Percentiles rank a stretch among this genome's conserved stretches.
Conservation (phyloP, 2,888 invertebrate genomes). For the Matsumyia berberina region DNA sequence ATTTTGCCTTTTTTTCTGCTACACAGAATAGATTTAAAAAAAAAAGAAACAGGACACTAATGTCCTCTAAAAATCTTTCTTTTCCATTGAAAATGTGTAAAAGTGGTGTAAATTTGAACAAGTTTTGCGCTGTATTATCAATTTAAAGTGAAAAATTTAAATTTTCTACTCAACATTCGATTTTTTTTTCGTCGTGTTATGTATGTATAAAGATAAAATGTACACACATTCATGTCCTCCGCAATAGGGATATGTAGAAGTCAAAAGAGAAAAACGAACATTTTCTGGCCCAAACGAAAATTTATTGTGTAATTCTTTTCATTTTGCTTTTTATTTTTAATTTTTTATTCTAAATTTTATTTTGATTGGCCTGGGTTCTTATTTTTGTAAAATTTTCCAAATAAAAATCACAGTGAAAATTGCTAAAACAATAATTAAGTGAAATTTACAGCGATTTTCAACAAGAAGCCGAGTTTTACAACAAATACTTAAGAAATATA, state of each 20-base stretch:
- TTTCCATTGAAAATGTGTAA: constrained; percentile 45
- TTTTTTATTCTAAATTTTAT: background rate
- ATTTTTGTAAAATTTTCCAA: background rate
- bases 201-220: constrained; percentile 73
- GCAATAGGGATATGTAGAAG: constrained; percentile 68
- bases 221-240: constrained; percentile 75
- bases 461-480: background rate
- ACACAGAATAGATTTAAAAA: constrained; percentile 41
- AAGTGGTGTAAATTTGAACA: constrained; percentile 32
- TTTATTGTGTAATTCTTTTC: constrained; percentile 70
- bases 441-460: background rate
- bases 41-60: constrained; percentile 12
- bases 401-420: background rate
- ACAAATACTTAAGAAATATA: background rate
- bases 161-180: constrained; percentile 66
- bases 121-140: constrained; percentile 16
- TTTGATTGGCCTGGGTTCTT: background rate
- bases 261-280: constrained; percentile 50
- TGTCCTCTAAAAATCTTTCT: constrained; percentile 35
- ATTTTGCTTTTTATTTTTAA: background rate
- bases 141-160: constrained; percentile 48
- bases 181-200: constrained; percentile 69
- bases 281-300: constrained; percentile 56
- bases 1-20: constrained; percentile 44
- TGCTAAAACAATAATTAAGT: constrained; percentile 3